Evolutionary conservation across 2,797 vertebrate species (phyloP).

Genomic region (Ptychobarbus kaznakovi): DNA sequence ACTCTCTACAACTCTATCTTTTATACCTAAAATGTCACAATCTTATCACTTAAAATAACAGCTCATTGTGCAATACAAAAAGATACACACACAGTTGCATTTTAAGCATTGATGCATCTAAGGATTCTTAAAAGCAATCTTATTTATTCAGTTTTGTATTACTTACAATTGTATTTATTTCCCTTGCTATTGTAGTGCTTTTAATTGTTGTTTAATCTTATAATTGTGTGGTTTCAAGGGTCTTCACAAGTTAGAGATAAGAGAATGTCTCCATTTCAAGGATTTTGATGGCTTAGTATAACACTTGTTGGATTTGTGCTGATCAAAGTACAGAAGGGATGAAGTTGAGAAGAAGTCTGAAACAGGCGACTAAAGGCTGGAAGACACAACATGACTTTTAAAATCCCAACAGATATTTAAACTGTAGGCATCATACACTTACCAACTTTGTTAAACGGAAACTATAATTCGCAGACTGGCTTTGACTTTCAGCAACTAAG

Average conservation of each 20-base stretch:
- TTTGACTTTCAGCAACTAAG: too few species aligned
- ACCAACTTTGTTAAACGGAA: neutral
- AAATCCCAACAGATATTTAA: neutral
- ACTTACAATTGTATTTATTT: too few species aligned
- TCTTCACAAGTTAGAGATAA: neutral
- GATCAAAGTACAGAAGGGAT: neutral
- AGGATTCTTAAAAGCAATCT: neutral
- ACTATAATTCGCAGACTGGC: too few species aligned
- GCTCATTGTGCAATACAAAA: neutral
- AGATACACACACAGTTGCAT: neutral
- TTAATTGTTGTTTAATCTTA: neutral
- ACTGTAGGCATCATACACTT: neutral
- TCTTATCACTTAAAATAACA: neutral
- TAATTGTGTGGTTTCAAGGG: neutral
- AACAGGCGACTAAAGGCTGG: neutral
- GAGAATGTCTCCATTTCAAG: neutral
- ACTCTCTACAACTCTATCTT: neutral
- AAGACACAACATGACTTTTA: neutral
- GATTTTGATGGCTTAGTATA: neutral
- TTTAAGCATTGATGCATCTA: neutral
- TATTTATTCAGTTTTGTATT: neutral
- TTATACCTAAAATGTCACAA: neutral
- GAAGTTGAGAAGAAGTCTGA: neutral
- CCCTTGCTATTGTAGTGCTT: neutral
- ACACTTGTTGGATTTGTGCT: neutral